A percentile compares a stretch with the other conserved stretches of the same genome.
phyloP scores from a whole-genome alignment of 2,113 vertebrate genomes.

The Desmodus rotundus region DNA sequence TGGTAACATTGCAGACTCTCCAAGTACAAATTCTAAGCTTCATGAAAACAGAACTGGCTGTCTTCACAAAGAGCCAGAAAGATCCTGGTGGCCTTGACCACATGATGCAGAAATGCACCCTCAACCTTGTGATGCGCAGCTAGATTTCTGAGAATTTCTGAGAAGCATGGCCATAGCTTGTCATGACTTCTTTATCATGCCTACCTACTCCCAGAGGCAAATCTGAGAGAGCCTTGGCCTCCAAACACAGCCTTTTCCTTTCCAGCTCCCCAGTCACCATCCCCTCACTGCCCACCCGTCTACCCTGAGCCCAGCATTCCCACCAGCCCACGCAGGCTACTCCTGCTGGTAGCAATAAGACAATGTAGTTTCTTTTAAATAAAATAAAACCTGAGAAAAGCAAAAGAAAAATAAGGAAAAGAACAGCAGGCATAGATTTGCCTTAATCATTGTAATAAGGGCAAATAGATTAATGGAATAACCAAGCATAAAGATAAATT shows the following conservation, averaged over 20 bases:
- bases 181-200: neutral
- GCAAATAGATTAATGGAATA: neutral
- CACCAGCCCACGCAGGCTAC: neutral
- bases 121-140: constrained; percentile 47
- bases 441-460: neutral
- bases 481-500: neutral
- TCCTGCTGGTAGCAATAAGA: neutral
- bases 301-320: neutral
- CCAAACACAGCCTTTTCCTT: neutral
- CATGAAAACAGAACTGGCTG: constrained; percentile 68
- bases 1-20: neutral
- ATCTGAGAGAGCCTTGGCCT: neutral
- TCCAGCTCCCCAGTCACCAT: neutral
- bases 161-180: constrained; percentile 63
- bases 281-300: neutral
- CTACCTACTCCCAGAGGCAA: neutral
- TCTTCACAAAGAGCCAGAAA: constrained; percentile 70
- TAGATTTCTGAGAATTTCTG: constrained; percentile 76
- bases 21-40: constrained; percentile 64
- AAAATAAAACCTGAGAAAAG: neutral
- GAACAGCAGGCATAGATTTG: neutral
- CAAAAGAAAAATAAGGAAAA: neutral
- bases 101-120: constrained; percentile 70
- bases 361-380: neutral
- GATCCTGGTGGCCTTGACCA: constrained; percentile 47